phyloP scores from a whole-genome alignment of 2,797 vertebrate species.

The Euphonia xanthogaster region DNA sequence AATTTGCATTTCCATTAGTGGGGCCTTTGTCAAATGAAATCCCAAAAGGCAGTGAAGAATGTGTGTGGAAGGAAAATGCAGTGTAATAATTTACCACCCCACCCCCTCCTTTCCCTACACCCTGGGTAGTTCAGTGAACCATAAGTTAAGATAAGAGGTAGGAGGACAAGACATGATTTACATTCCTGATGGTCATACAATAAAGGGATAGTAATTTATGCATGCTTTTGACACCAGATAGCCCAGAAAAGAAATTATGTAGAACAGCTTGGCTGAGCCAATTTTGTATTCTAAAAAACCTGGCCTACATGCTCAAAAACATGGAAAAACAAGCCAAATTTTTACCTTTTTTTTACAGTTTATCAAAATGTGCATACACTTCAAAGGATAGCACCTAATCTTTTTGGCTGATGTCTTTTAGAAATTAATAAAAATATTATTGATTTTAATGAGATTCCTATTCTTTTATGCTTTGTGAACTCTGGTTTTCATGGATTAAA shows the following conservation, averaged over 20 bases:
- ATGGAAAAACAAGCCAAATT: background rate
- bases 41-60: slow-evolving; percentile 62
- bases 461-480: background rate
- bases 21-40: slow-evolving; percentile 65
- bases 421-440: background rate
- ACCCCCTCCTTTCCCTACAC: background rate
- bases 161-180: background rate
- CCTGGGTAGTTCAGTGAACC: background rate
- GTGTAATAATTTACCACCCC: background rate
- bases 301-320: background rate
- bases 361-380: background rate
- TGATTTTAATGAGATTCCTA: background rate
- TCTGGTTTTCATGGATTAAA: background rate
- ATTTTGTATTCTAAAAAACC: background rate
- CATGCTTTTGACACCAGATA: background rate
- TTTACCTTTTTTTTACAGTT: background rate
- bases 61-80: background rate
- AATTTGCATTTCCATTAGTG: slow-evolving; percentile 75
- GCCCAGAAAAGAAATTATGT: background rate
- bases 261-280: background rate
- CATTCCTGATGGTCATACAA: background rate
- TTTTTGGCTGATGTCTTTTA: background rate
- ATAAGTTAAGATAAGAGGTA: slow-evolving; percentile 45
- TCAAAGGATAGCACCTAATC: background rate
- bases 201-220: background rate